These are phyloP conservation scores for Chloromyia formosa DNA, from an alignment of 2,888 invertebrate genomes.

Conservation along the genomic window DNA sequence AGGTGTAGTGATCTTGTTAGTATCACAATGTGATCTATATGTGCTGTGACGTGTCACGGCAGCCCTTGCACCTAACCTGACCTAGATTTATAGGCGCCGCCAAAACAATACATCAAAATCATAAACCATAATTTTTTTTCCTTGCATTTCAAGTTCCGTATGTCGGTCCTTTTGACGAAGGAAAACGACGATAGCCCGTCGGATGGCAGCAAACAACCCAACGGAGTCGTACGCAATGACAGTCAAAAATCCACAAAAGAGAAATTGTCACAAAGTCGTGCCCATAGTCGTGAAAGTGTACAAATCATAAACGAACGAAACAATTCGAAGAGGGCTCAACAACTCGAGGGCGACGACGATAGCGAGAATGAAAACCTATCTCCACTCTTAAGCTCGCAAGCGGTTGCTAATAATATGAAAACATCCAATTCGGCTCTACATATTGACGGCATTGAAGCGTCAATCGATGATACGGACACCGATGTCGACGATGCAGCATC, in stretches of 20 bases:
- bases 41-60: too few relatives aligned
- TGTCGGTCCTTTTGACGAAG: conserved; percentile 75
- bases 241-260: conserved; percentile 50
- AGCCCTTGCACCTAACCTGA: too few relatives aligned
- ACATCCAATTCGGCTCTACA: conserved; percentile 55
- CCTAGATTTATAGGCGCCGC: too few relatives aligned
- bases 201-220: conserved; percentile 57
- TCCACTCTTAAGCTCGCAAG: conserved; percentile 69
- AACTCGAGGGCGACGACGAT: conserved; percentile 72
- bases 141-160: conserved; percentile 68
- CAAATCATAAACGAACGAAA: conserved; percentile 69
- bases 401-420: conserved; percentile 17
- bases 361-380: conserved; percentile 87
- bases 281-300: conserved; percentile 66
- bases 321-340: conserved; percentile 39
- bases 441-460: conserved; percentile 67
- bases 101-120: too few relatives aligned
- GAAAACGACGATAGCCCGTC: conserved; percentile 66
- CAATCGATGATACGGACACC: conserved; percentile 71
- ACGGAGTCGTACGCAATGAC: conserved; percentile 29
- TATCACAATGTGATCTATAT: too few relatives aligned
- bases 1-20: too few relatives aligned
- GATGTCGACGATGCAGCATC: conserved; percentile 59
- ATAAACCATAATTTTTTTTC: too few relatives aligned
- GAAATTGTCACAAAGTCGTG: conserved; percentile 60